These are phyloP conservation scores for Colaptes auratus DNA, from an alignment of 2,113 vertebrate species.

Conservation along the genomic window DNA sequence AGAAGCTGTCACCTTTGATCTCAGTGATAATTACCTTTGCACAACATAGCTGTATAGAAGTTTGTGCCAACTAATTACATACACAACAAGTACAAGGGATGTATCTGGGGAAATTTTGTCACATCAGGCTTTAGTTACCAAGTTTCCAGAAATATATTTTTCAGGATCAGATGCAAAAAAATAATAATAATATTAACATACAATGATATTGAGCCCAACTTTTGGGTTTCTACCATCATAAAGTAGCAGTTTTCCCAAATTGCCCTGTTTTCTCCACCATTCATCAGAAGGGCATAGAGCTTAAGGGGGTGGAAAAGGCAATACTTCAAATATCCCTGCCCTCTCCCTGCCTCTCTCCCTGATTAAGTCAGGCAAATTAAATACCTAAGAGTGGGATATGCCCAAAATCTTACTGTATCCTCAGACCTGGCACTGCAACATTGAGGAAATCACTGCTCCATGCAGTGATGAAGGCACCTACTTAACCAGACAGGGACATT, in stretches of 20 bases:
- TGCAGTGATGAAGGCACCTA: neutral
- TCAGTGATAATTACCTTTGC: neutral
- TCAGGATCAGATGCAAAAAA: neutral
- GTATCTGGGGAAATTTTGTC: neutral
- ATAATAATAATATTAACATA: neutral
- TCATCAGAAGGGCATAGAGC: neutral
- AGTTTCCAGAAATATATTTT: neutral
- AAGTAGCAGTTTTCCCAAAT: neutral
- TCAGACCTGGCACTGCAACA: neutral
- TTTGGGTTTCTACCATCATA: neutral
- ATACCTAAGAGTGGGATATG: neutral
- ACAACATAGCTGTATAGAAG: too few species aligned
- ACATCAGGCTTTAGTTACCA: neutral
- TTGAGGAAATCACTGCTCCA: neutral
- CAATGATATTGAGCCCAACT: neutral
- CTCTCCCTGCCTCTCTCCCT: neutral
- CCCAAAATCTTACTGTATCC: neutral
- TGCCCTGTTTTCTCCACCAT: rapidly evolving
- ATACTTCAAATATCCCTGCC: neutral
- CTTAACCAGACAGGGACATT: neutral
- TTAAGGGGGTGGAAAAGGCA: neutral
- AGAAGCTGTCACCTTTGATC: neutral
- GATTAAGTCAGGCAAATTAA: neutral
- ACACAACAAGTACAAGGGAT: neutral
- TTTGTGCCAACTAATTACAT: neutral